These are phyloP conservation scores for Ophioderma brevispina DNA, from an alignment of 35 echinoderm and acorn worm species.

Conservation along the genomic window DNA sequence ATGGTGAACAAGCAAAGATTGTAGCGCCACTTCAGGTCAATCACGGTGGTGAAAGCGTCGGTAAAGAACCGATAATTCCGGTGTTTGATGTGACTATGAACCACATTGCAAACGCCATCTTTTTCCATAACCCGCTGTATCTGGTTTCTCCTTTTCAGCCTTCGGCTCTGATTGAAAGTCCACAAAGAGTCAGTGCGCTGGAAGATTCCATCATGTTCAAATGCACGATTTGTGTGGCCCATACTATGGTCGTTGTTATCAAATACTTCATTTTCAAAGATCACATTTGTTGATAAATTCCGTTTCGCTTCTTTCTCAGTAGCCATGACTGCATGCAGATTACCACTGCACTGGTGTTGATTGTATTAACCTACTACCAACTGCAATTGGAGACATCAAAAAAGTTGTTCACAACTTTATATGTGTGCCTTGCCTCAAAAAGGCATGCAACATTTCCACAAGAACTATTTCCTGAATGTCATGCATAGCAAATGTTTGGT, in stretches of 20 bases:
- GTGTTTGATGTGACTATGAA: conserved; percentile 19
- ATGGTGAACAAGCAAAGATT: conserved; percentile 73
- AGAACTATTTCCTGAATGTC: too few species aligned
- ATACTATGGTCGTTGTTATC: background rate
- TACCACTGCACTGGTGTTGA: background rate
- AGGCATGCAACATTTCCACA: too few species aligned
- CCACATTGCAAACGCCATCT: conserved; percentile 80
- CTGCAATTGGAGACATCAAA: too few species aligned
- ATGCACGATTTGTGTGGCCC: background rate
- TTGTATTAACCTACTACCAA: too few species aligned
- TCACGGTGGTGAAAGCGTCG: conserved; percentile 86
- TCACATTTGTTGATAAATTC: background rate
- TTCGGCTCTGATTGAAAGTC: background rate
- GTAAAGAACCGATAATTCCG: conserved; percentile 43
- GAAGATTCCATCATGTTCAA: background rate
- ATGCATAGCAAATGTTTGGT: too few species aligned
- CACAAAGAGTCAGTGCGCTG: background rate
- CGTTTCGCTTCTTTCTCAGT: background rate
- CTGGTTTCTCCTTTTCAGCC: conserved; percentile 54
- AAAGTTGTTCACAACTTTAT: too few species aligned
- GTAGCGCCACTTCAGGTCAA: conserved; percentile 91
- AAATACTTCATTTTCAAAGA: background rate
- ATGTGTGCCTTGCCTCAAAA: too few species aligned
- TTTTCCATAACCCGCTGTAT: conserved; percentile 84
- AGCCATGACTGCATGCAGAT: background rate